Percentiles rank a stretch among this genome's conserved stretches.
Evolutionary conservation across 2,113 vertebrate species (phyloP).

Genomic region (Micronycteris hirsuta): DNA sequence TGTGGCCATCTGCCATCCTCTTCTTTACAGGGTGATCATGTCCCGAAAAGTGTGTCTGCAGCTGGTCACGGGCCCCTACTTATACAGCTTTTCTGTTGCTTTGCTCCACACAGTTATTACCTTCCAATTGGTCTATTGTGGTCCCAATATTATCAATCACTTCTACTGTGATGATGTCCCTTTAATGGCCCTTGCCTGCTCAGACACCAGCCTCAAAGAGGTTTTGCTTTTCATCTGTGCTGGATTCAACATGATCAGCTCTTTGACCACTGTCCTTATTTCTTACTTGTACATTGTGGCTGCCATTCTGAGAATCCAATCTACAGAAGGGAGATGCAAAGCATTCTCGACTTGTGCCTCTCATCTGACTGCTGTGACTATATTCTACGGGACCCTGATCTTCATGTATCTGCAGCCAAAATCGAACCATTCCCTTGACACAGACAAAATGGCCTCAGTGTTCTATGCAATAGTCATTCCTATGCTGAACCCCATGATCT

Average conservation of each 20-base stretch:
- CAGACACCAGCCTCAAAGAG: slow-evolving; percentile 50
- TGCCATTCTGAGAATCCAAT: slow-evolving; percentile 41
- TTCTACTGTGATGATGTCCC: slow-evolving; percentile 65
- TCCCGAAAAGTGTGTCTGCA: slow-evolving; percentile 9
- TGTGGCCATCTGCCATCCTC: slow-evolving; percentile 26
- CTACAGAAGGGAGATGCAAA: slow-evolving; percentile 2
- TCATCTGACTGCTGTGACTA: slow-evolving; percentile 5
- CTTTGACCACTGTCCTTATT: slow-evolving; percentile 11
- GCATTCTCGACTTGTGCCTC: slow-evolving; percentile 4
- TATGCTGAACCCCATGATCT: slow-evolving; percentile 42
- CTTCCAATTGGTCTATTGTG: slow-evolving; percentile 33
- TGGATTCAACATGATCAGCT: slow-evolving; percentile 48
- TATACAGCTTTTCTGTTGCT: slow-evolving; percentile 46
- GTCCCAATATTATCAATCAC: slow-evolving; percentile 25
- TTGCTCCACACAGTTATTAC: slow-evolving; percentile 44
- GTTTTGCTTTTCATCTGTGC: slow-evolving; percentile 55
- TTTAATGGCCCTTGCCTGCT: slow-evolving; percentile 49
- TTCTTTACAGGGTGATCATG: slow-evolving; percentile 42
- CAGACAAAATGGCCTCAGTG: slow-evolving; percentile 44
- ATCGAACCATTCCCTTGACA: slow-evolving; percentile 36
- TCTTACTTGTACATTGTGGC: slow-evolving; percentile 12
- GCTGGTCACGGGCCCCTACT: slow-evolving; percentile 18
- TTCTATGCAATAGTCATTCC: slow-evolving; percentile 42
- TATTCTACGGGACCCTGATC: slow-evolving; percentile 51
- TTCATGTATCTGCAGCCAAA: slow-evolving; percentile 46